A percentile compares a stretch with the other conserved stretches of the same genome.
phyloP scores from a whole-genome alignment of 1,140 invertebrate species.

The Drosophila melanogaster region Release_6_plus_ISO1_MT NT_033779.5:20997501-20998000 shows the following conservation, averaged over 20 bases:
- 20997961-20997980: conserved; percentile 39
- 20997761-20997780: conserved; percentile 8
- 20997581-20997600: too few relatives aligned
- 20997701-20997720: conserved; percentile 5
- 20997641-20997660: not conserved
- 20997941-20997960: conserved; percentile 9
- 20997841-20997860: conserved; percentile 46
- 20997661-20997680: conserved; percentile 12
- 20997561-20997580: too few relatives aligned
- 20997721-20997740: conserved; percentile 13
- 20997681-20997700: conserved; percentile 16
- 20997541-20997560: too few relatives aligned
- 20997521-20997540: too few relatives aligned
- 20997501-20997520: too few relatives aligned
- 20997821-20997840: conserved; percentile 61
- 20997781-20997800: conserved; percentile 22
- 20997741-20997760: conserved; percentile 9
- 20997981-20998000: conserved; percentile 81
- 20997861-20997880: conserved; percentile 78
- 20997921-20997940: conserved; percentile 82
- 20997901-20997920: conserved; percentile 67
- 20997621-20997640: not conserved
- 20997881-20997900: conserved; percentile 43
- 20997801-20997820: conserved; percentile 28
- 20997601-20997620: not conserved